These are phyloP conservation scores for Gobionotothen gibberifrons DNA, from an alignment of 2,797 vertebrate genomes.

Conservation along the genomic window DNA sequence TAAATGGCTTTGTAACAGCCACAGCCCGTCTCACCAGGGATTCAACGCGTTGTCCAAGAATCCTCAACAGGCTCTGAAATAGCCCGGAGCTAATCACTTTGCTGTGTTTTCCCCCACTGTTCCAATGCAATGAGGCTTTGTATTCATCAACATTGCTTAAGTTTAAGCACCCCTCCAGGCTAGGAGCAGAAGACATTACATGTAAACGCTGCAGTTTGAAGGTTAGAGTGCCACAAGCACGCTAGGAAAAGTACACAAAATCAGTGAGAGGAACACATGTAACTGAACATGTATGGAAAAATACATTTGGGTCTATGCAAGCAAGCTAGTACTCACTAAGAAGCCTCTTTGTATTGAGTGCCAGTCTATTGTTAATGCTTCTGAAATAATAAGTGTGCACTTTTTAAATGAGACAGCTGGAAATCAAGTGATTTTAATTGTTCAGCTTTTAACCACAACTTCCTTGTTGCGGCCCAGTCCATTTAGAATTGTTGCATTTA, in stretches of 20 bases:
- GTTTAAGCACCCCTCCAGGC: slow-evolving; percentile 52
- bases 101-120: slow-evolving; percentile 27
- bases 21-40: slow-evolving; percentile 35
- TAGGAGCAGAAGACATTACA: slow-evolving; percentile 39
- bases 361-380: neutral
- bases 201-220: slow-evolving; percentile 49
- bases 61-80: slow-evolving; percentile 46
- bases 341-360: neutral
- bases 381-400: neutral
- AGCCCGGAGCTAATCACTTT: slow-evolving; percentile 47
- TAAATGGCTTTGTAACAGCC: slow-evolving; percentile 51
- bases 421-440: neutral
- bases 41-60: slow-evolving; percentile 52
- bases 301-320: slow-evolving; percentile 10
- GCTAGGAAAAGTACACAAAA: slow-evolving; percentile 25
- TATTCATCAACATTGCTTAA: slow-evolving; percentile 43
- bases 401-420: slow-evolving; percentile 7
- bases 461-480: neutral
- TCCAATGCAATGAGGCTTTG: slow-evolving; percentile 44
- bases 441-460: neutral
- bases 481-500: neutral
- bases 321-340: too few relatives aligned
- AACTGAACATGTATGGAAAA: slow-evolving; percentile 6
- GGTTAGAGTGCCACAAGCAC: slow-evolving; percentile 43
- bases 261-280: neutral